A percentile compares a stretch with the other conserved stretches of the same genome.
Evolutionary conservation across 2,797 vertebrate species (phyloP).

Genomic region (Crenuchus spilurus): DNA sequence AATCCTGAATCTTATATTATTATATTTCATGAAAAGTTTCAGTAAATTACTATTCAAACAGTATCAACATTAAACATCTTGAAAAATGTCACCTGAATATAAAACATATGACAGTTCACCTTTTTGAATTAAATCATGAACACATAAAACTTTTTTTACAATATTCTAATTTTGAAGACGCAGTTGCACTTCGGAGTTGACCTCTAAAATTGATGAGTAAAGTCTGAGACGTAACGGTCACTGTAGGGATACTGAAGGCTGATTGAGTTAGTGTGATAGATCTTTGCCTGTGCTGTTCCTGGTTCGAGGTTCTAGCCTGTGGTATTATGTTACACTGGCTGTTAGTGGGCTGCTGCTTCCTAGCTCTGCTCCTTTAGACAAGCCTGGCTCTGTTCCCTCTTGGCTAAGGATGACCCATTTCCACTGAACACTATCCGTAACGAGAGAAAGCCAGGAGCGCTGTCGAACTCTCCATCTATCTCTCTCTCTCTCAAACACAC

Average conservation of each 20-base stretch:
- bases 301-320: slow-evolving; percentile 17
- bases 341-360: slow-evolving; percentile 33
- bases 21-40: too few species aligned
- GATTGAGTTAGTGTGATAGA: slow-evolving; percentile 1
- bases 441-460: slow-evolving; percentile 49
- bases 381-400: slow-evolving; percentile 52
- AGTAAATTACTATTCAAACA: too few species aligned
- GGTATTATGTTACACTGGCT: slow-evolving; percentile 24
- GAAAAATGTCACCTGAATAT: too few species aligned
- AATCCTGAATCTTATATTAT: too few species aligned
- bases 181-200: too few species aligned
- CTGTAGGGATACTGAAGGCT: background rate
- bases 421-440: slow-evolving; percentile 46
- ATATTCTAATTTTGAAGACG: too few species aligned
- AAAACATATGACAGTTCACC: too few species aligned
- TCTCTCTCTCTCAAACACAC: background rate
- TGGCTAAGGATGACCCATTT: slow-evolving; percentile 55
- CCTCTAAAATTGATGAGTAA: background rate
- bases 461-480: slow-evolving; percentile 28
- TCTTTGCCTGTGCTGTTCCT: slow-evolving; percentile 1
- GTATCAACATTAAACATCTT: too few species aligned
- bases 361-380: slow-evolving; percentile 36
- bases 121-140: too few species aligned
- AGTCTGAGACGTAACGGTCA: background rate
- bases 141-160: too few species aligned